These are phyloP conservation scores for Himalopsyche tibetana DNA, from an alignment of 2,888 invertebrate species.

Conservation along the genomic window DNA sequence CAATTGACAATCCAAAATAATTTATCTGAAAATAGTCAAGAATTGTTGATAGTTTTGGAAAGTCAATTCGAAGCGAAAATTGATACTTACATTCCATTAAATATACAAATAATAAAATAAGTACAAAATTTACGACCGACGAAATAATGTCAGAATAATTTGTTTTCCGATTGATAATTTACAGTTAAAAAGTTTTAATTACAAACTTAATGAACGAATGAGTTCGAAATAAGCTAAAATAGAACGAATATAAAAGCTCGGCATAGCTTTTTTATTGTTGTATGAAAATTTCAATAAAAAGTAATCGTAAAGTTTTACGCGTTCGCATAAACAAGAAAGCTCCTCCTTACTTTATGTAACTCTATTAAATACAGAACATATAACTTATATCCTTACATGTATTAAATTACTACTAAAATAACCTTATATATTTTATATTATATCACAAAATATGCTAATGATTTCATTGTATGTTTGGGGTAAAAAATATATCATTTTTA, in stretches of 20 bases:
- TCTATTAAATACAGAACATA: conserved; percentile 34
- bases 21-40: no score
- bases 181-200: neutral
- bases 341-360: conserved; percentile 34
- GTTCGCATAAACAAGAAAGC: conserved; percentile 26
- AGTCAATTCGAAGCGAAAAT: no score
- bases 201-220: conserved; percentile 16
- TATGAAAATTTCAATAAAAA: conserved; percentile 34
- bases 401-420: conserved; percentile 16
- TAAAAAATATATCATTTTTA: no score
- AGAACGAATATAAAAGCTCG: conserved; percentile 22
- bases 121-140: no score
- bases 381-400: conserved; percentile 30
- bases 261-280: conserved; percentile 22
- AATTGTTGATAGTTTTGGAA: no score
- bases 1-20: no score
- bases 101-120: no score
- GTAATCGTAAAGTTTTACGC: conserved; percentile 19
- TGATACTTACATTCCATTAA: no score
- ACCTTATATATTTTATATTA: neutral
- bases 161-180: no score
- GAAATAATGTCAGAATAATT: no score
- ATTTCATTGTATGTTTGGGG: no score
- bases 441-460: no score
- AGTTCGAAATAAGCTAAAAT: conserved; percentile 5